Evolutionary conservation across 2,888 invertebrate genomes (phyloP).

Genomic region (Sesia apiformis): DNA sequence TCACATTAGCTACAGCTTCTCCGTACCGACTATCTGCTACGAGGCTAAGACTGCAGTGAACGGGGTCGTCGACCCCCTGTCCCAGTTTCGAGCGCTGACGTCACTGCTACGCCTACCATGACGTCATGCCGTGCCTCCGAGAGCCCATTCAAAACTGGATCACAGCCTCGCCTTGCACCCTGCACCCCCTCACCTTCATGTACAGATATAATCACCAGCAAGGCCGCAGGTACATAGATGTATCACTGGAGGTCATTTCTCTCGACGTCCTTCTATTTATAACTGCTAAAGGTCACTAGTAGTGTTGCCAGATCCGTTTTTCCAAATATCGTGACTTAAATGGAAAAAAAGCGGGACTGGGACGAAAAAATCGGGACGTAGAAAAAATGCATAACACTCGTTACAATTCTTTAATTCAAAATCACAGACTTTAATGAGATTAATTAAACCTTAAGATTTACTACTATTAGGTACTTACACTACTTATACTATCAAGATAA

Average conservation of each 20-base stretch:
- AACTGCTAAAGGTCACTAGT: constrained; percentile 28
- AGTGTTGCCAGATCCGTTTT: no score
- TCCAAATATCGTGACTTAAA: no score
- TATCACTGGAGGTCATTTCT: constrained; percentile 44
- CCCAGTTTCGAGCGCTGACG: constrained; percentile 59
- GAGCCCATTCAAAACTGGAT: constrained; percentile 68
- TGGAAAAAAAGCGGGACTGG: no score
- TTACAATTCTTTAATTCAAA: no score
- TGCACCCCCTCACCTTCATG: constrained; percentile 25
- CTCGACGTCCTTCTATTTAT: constrained; percentile 32
- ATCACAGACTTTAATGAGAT: no score
- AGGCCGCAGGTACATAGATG: constrained; percentile 29
- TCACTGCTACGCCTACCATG: constrained; percentile 63
- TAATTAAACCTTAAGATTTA: no score
- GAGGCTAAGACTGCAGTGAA: constrained; percentile 42
- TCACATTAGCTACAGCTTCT: no score
- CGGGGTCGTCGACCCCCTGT: constrained; percentile 57
- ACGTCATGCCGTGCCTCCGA: constrained; percentile 61
- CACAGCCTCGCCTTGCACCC: constrained; percentile 42
- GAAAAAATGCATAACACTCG: no score
- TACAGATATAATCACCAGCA: constrained; percentile 20
- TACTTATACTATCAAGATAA: no score
- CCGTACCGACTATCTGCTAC: no score
- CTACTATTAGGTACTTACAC: no score
- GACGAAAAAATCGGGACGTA: no score